These are phyloP conservation scores for Scaptomyza flava DNA, from an alignment of 2,888 invertebrate genomes.

Conservation along the genomic window DNA sequence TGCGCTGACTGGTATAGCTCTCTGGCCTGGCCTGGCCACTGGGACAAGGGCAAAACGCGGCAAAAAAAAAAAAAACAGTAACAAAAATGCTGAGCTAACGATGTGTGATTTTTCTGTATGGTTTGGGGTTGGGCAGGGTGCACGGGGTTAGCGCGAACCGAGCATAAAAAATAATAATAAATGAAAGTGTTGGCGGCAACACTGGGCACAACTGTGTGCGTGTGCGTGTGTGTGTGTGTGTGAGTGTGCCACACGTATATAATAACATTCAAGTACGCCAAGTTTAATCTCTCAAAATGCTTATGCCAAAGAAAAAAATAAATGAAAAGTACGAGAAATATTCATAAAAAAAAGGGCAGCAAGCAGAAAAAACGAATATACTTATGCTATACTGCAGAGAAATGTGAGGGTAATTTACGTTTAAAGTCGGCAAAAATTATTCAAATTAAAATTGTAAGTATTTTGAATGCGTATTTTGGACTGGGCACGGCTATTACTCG, in stretches of 20 bases:
- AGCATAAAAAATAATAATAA: slow-evolving; percentile 78
- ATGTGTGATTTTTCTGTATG: slow-evolving; percentile 78
- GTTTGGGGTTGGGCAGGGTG: slow-evolving; percentile 61
- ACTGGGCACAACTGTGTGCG: slow-evolving; percentile 55
- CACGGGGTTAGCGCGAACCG: slow-evolving; percentile 48
- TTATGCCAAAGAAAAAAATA: slow-evolving; percentile 71
- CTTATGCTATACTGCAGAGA: slow-evolving; percentile 51
- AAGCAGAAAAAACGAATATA: slow-evolving; percentile 38
- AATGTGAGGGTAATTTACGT: slow-evolving; percentile 77
- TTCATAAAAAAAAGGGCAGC: slow-evolving; percentile 47
- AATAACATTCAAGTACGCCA: slow-evolving; percentile 79
- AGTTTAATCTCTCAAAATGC: slow-evolving; percentile 79
- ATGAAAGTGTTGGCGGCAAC: slow-evolving; percentile 72
- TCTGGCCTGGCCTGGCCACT: slow-evolving; percentile 28
- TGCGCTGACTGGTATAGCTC: slow-evolving; percentile 27
- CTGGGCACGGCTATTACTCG: slow-evolving; percentile 33
- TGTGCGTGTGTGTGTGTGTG: slow-evolving; percentile 14
- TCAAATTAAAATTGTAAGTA: slow-evolving; percentile 78
- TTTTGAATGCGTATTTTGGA: slow-evolving; percentile 65
- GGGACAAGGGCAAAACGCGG: slow-evolving; percentile 67
- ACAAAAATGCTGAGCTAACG: slow-evolving; percentile 74
- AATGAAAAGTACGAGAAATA: slow-evolving; percentile 20
- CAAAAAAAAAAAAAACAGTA: slow-evolving; percentile 25
- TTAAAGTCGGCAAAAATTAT: slow-evolving; percentile 78
- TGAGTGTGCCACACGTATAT: slow-evolving; percentile 62